Percentiles rank a stretch among this genome's conserved stretches.
phyloP scores from a whole-genome alignment of 2,888 invertebrate species.

The Balanococcus diminutus region DNA sequence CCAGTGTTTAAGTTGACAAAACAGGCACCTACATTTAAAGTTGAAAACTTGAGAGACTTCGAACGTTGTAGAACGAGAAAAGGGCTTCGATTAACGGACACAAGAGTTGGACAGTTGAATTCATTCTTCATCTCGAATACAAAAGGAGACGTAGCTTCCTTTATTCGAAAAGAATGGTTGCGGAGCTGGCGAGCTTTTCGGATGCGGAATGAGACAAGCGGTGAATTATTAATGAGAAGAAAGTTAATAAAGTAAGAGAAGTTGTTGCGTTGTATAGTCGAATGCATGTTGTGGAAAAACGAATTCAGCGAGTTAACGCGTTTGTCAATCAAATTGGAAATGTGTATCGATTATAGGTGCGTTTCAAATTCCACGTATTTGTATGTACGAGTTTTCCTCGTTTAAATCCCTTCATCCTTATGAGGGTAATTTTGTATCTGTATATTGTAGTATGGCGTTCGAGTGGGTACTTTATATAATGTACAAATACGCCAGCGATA shows the following conservation, averaged over 20 bases:
- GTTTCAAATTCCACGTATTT: not conserved
- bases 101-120: not conserved
- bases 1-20: no score
- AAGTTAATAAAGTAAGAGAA: not conserved
- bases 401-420: not conserved
- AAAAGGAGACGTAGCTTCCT: not conserved
- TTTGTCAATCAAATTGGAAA: not conserved
- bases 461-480: not conserved
- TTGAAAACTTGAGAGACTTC: no score
- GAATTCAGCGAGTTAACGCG: not conserved
- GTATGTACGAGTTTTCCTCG: not conserved
- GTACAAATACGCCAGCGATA: no score
- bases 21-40: no score
- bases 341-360: not conserved
- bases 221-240: slow-evolving; percentile 15
- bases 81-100: not conserved
- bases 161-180: not conserved
- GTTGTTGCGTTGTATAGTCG: not conserved
- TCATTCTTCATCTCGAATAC: not conserved
- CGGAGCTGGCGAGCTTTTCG: not conserved
- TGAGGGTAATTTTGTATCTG: not conserved
- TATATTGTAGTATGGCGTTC: not conserved
- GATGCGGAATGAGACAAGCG: not conserved
- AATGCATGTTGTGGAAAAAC: not conserved
- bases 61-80: not conserved